Evolutionary conservation across 2,888 invertebrate species (phyloP), one percentile per base, ranked within the genome.

Genomic region (Coecobrya sp.): DNA sequence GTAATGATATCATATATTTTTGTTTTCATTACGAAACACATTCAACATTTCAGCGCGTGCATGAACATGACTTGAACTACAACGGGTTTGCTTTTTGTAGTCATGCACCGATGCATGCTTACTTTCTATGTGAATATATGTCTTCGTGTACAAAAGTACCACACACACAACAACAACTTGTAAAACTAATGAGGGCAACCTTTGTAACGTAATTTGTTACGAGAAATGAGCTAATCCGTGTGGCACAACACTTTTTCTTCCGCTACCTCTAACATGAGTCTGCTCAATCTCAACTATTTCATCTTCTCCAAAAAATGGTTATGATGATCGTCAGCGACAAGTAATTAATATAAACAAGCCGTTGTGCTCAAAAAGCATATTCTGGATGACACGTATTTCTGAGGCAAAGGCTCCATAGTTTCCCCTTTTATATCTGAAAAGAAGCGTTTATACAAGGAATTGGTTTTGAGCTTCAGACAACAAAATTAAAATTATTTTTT

Each of bases 131-230:
- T 7, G 11, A 42, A 42, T 52, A n/a, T 55, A 19, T n/a, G n/a
- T 55, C 2, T 55, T 19, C 65, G 65, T 65, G 65, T 27, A 30
- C 27, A 30, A 11, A 25, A 65, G 65, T 19, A 55, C 13, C 4
- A 30, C 27, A 25, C 4, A 30, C 30, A 65, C 65, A 65, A 65
- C 65, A 30, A 30, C n/a, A 55, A 27, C 19, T 76, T 76, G 42
- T 49, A 22, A 76, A 49, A 76, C 22, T 76, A 76, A 76, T 76
- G 73, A 76, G 73, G 22, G 27, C 49, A 76, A 5, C 73, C 19
- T 76, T 22, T 42, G 42, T 45, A 42, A 42, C 45, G 19, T 19
- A 45, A 22, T 76, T 76, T 76, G 45, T 45, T 65, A 16, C 22
- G 2, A 45, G 19, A 73, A 73, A 73, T 45, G 45, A 45, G 45